Base-by-base conservation (phyloP, 92 coral and sea anemone species). In the Bergia puertoricense region DNA sequence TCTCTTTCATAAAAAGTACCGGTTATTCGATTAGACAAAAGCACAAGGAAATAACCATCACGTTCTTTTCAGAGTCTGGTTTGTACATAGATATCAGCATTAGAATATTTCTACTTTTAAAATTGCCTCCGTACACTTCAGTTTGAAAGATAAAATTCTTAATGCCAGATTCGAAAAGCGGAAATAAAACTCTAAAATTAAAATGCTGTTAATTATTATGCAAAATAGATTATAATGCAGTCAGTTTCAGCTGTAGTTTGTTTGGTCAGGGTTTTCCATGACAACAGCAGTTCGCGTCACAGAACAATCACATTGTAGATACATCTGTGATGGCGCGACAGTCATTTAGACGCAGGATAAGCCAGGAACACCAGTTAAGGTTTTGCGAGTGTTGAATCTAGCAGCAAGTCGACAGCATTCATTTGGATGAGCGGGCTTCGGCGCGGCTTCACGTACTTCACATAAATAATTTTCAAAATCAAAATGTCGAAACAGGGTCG, bases 401-500 rank as follows among this genome's bases (percentile, higher is more conserved):
- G 45, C 45, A 5, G 69, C 30, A 62, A 62, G n/a, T 62, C 69
- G 30, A 18, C 8, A 62, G 23, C 23, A 6, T 62, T 22, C n/a
- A 62, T 23, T 3, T 20, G 23, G 39, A 13, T 30, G 30, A 30
- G 30, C 30, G 30, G 67, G 54, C 79, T 71, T 84, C 79, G 67
- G 4, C 42, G 30, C 79, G 67, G 4, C 42, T 45, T 71, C 62
- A 45, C 30, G 30, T 30, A 30, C 3, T 42, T 82, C 13, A 18
- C 23, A 68, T 16, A 50, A 69, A 76, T 7, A 56, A 73, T 14
- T 11, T 15, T 89, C 30, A 56, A 68, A 16, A 85, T 82, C 76
- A 77, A 78, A 37, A 94, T 94, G 95, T 69, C 92, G 76, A 93
- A 93, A 85, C 95, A 91, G 85, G 94, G 95, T 36, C 89, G 80